Evolutionary conservation across 2,888 invertebrate genomes (phyloP).

Genomic region (Noctua janthe): DNA sequence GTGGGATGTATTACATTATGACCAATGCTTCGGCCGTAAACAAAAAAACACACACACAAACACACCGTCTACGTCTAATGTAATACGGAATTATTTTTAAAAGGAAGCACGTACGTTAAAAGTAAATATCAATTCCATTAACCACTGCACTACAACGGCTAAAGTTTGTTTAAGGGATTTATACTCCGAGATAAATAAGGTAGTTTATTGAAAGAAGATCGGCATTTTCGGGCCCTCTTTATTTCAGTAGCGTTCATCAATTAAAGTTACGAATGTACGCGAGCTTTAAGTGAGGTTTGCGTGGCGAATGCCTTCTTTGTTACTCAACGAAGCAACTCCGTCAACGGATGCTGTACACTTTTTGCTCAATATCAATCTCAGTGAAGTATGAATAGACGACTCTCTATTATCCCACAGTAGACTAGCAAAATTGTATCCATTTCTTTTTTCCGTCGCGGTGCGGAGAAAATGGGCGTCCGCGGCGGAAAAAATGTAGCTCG

Average conservation of each 20-base stretch:
- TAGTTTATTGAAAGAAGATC: constrained; percentile 64
- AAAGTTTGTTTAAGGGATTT: constrained; percentile 68
- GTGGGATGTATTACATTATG: constrained; percentile 63
- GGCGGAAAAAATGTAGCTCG: constrained; percentile 51
- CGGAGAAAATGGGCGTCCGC: constrained; percentile 57
- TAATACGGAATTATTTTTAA: constrained; percentile 57
- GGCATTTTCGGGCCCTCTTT: not conserved
- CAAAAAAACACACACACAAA: constrained; percentile 56
- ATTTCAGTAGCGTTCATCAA: not conserved
- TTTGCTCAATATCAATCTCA: constrained; percentile 56
- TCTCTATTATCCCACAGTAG: constrained; percentile 43
- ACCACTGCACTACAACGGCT: constrained; percentile 62
- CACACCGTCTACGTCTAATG: constrained; percentile 43
- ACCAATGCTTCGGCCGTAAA: constrained; percentile 58
- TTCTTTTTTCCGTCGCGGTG: constrained; percentile 53
- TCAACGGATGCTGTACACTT: constrained; percentile 37
- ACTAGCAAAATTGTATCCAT: constrained; percentile 52
- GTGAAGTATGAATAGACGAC: constrained; percentile 55
- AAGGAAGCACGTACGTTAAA: constrained; percentile 65
- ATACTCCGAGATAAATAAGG: constrained; percentile 70
- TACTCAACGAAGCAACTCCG: constrained; percentile 55
- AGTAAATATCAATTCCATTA: constrained; percentile 71
- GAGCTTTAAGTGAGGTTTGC: not conserved
- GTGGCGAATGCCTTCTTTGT: constrained; percentile 42
- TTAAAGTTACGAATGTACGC: not conserved